These are phyloP conservation scores for Thymelicus lineola DNA, from an alignment of 2,888 invertebrate genomes.

Conservation along the genomic window DNA sequence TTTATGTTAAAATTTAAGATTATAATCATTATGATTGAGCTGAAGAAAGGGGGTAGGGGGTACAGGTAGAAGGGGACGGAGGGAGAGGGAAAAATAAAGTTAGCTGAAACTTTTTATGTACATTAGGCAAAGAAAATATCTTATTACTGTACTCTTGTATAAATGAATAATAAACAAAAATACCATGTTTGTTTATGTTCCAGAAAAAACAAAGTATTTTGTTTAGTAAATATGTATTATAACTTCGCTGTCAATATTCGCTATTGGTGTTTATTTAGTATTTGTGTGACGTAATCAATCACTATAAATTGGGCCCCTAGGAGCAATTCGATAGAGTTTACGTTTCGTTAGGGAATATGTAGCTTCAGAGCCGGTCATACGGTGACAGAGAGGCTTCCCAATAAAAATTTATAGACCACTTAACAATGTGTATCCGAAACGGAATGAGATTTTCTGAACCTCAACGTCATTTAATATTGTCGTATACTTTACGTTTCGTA, in stretches of 20 bases:
- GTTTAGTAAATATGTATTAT: not conserved
- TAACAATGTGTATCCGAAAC: conserved; percentile 3
- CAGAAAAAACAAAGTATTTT: not conserved
- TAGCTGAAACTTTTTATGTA: no score
- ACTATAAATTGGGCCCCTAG: conserved; percentile 11
- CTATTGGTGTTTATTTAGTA: conserved; percentile 8
- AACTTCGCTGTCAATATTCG: not conserved
- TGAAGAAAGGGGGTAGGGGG: no score
- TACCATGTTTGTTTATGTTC: not conserved
- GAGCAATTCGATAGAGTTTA: conserved; percentile 7
- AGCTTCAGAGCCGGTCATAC: not conserved
- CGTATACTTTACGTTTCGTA: conserved; percentile 3
- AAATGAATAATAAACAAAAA: not conserved
- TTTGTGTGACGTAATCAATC: conserved; percentile 20
- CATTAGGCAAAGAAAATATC: no score
- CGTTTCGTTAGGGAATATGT: not conserved
- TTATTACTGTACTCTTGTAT: not conserved
- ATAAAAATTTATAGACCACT: conserved; percentile 13
- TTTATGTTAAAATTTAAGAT: no score
- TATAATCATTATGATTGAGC: no score
- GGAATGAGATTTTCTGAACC: not conserved
- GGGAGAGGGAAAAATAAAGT: no score
- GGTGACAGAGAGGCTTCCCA: not conserved
- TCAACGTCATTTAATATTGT: not conserved
- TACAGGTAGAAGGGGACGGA: no score